Conservation (phyloP, 92 coral and sea anemone species). For the Phenganax stokvisi region DNA sequence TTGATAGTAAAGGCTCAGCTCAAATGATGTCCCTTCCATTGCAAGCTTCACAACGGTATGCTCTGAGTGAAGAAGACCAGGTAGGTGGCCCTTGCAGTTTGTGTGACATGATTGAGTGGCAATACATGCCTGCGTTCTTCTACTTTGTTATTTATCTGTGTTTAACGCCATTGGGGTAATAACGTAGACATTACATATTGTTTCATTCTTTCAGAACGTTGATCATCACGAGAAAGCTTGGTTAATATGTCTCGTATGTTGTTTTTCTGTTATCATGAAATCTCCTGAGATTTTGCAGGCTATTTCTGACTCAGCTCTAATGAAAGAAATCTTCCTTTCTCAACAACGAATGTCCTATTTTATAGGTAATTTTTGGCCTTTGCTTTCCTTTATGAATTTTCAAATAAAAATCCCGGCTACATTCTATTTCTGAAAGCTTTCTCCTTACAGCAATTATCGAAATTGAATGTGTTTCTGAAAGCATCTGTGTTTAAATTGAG, state of each 20-base stretch:
- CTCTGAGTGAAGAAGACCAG: constrained; percentile 72
- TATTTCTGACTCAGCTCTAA: constrained; percentile 62
- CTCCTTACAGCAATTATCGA: constrained; percentile 68
- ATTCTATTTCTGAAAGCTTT: background rate
- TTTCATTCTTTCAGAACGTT: constrained; percentile 43
- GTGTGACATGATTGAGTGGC: too few relatives aligned
- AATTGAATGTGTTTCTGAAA: constrained; percentile 71
- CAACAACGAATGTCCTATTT: constrained; percentile 81
- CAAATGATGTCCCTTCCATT: constrained; percentile 68
- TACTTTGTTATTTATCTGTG: constrained; percentile 20
- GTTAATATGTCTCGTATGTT: constrained; percentile 84
- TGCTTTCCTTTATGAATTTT: too few relatives aligned
- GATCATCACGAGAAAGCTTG: constrained; percentile 87
- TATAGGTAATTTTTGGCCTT: constrained; percentile 49
- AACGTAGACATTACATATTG: constrained; percentile 18
- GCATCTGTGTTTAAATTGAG: constrained; percentile 86
- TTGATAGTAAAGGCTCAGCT: constrained; percentile 34
- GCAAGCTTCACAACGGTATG: constrained; percentile 83
- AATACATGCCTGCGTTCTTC: too few relatives aligned
- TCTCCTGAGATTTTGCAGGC: constrained; percentile 69
- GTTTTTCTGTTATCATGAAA: constrained; percentile 75
- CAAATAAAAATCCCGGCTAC: background rate
- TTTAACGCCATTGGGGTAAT: constrained; percentile 32
- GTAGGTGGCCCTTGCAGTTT: constrained; percentile 33
- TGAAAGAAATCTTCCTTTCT: constrained; percentile 72